These are phyloP conservation scores for Glareola pratincola DNA, from an alignment of 2,113 vertebrate genomes.

Conservation along the genomic window DNA sequence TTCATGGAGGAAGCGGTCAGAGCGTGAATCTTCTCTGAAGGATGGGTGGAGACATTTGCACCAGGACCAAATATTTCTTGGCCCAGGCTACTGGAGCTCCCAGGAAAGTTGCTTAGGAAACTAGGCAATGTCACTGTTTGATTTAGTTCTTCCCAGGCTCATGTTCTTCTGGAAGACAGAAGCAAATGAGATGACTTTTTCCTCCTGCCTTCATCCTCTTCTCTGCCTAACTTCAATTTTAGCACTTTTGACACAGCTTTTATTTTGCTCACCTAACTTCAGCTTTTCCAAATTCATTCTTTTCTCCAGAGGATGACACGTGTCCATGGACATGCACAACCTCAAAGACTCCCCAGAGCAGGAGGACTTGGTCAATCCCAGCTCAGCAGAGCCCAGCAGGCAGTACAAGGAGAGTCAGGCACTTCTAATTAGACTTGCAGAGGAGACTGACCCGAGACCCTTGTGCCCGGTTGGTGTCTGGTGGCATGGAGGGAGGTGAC, in stretches of 20 bases:
- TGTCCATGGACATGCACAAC: background rate
- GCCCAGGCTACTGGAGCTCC: background rate
- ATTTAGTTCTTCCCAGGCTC: background rate
- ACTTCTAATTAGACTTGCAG: background rate
- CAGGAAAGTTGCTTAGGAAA: background rate
- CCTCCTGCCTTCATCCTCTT: background rate
- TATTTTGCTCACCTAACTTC: background rate
- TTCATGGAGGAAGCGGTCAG: background rate
- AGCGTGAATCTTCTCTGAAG: background rate
- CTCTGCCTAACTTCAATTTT: background rate
- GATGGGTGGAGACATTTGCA: background rate
- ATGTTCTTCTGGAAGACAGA: background rate
- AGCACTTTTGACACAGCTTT: background rate
- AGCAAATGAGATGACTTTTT: background rate
- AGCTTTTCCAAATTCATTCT: background rate
- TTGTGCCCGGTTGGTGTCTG: rapidly evolving
- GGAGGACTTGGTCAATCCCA: background rate
- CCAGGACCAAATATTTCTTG: background rate
- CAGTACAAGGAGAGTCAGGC: background rate
- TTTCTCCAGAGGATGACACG: background rate
- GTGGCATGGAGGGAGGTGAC: rapidly evolving
- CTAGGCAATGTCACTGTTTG: background rate
- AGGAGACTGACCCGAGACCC: background rate
- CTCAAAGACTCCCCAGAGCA: background rate
- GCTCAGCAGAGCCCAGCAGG: background rate